Percentiles rank a stretch among this genome's conserved stretches.
Evolutionary conservation across 2,113 vertebrate genomes (phyloP).

Genomic region (Tachysurus vachellii): DNA sequence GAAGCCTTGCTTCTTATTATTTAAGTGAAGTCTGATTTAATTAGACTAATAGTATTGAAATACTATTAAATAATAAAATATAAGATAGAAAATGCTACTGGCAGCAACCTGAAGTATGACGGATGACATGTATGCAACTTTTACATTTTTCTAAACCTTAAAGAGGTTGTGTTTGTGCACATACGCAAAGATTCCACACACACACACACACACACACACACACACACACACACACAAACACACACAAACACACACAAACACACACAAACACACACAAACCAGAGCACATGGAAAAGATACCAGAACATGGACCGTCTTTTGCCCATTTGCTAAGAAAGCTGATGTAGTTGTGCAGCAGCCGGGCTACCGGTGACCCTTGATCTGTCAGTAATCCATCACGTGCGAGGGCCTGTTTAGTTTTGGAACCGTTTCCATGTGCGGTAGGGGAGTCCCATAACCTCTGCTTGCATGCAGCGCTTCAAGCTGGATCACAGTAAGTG

Average conservation of each 20-base stretch:
- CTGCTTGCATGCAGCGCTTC: constrained; percentile 10
- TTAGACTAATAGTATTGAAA: no score
- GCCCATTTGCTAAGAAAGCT: constrained; percentile 31
- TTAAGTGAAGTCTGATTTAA: neutral
- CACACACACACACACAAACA: no score
- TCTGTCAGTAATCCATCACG: constrained; percentile 68
- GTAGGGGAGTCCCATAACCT: constrained; percentile 54
- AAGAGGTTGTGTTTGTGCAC: neutral
- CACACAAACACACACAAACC: neutral
- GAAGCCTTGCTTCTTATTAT: neutral
- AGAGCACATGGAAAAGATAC: constrained; percentile 22
- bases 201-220: neutral
- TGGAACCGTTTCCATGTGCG: constrained; percentile 73
- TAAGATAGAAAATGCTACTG: neutral
- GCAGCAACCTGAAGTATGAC: neutral
- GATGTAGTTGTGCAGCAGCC: constrained; percentile 23
- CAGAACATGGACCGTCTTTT: constrained; percentile 9
- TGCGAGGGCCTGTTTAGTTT: constrained; percentile 66
- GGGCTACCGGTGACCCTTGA: constrained; percentile 58
- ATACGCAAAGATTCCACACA: neutral
- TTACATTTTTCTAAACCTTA: neutral
- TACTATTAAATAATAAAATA: neutral
- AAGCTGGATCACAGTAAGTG: constrained; percentile 25
- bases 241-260: no score
- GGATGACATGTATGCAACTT: neutral